Evolutionary conservation across 2,888 invertebrate species (phyloP).

Genomic region (Timema cristinae): DNA sequence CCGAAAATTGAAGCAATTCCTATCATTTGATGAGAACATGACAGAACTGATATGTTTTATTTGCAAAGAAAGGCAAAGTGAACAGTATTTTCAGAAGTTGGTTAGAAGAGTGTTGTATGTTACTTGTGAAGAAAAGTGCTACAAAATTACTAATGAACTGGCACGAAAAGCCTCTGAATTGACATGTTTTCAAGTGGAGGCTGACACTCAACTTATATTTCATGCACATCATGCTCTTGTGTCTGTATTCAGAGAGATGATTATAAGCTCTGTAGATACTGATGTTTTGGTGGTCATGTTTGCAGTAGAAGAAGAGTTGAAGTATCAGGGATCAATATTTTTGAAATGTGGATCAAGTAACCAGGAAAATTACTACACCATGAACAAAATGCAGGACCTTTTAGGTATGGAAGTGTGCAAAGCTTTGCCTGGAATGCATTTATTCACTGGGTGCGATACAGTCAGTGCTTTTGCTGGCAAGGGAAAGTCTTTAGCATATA

Average conservation of each 20-base stretch:
- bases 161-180: not conserved
- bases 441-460: not conserved
- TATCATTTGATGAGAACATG: not conserved
- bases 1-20: slow-evolving; percentile 8
- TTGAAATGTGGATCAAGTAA: not conserved
- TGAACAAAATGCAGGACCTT: not conserved
- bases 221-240: not conserved
- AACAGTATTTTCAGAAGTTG: not conserved
- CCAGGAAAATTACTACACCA: not conserved
- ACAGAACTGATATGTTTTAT: not conserved
- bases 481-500: not conserved
- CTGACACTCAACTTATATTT: not conserved
- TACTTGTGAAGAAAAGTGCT: not conserved
- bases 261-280: not conserved
- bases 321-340: not conserved
- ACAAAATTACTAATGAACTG: not conserved
- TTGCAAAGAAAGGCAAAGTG: not conserved
- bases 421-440: slow-evolving; percentile 8
- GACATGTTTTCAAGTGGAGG: not conserved
- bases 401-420: not conserved
- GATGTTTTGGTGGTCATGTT: not conserved
- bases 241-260: not conserved
- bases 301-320: not conserved
- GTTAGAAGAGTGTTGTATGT: not conserved
- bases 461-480: not conserved